Conservation (phyloP, 2,888 invertebrate species). For the Drosophila koepferae region DNA sequence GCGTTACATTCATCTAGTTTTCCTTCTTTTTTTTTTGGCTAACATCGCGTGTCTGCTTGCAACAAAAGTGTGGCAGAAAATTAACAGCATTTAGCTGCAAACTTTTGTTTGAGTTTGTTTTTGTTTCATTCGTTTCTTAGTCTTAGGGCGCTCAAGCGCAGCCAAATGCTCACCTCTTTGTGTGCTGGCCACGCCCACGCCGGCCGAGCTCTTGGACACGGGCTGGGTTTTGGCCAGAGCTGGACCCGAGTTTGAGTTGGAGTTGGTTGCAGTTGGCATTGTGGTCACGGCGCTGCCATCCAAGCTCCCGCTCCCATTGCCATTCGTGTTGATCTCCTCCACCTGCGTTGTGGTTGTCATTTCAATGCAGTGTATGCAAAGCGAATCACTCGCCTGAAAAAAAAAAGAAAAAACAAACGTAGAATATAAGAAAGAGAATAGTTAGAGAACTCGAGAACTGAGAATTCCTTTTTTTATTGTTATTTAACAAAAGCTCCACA, state of each 20-base stretch:
- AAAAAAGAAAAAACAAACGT: slow-evolving; percentile 19
- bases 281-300: slow-evolving; percentile 28
- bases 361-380: slow-evolving; percentile 42
- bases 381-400: slow-evolving; percentile 36
- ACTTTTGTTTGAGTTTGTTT: slow-evolving; percentile 7
- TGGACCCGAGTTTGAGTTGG: slow-evolving; percentile 17
- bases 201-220: slow-evolving; percentile 36
- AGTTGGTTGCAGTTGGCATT: slow-evolving; percentile 25
- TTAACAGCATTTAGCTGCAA: slow-evolving; percentile 53
- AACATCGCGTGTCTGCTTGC: slow-evolving; percentile 45
- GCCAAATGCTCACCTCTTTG: slow-evolving; percentile 65
- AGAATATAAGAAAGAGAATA: slow-evolving; percentile 10
- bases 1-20: slow-evolving; percentile 19
- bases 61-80: slow-evolving; percentile 25
- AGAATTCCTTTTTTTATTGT: slow-evolving; percentile 38
- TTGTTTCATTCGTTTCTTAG: neutral
- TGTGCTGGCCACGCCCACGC: slow-evolving; percentile 36
- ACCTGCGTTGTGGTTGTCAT: slow-evolving; percentile 72
- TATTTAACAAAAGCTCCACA: slow-evolving; percentile 44
- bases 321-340: slow-evolving; percentile 61
- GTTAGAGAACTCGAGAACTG: slow-evolving; percentile 13
- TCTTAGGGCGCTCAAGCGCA: slow-evolving; percentile 23
- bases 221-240: slow-evolving; percentile 21
- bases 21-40: neutral
- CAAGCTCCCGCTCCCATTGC: slow-evolving; percentile 41